Evolutionary conservation across 2,113 vertebrate species (phyloP).

Genomic region (Malurus elegans): DNA sequence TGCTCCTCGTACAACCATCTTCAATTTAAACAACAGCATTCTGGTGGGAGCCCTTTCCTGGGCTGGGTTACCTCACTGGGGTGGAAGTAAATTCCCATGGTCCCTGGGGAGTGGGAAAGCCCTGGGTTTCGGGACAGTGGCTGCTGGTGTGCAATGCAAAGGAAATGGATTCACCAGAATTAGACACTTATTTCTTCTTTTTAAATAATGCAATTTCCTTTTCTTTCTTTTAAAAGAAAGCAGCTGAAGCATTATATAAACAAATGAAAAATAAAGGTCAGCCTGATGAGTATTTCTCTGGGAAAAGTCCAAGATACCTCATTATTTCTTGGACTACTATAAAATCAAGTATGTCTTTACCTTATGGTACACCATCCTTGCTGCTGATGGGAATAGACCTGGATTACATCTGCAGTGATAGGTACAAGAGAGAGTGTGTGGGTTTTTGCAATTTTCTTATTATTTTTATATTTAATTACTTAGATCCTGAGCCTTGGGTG

Average conservation of each 20-base stretch:
- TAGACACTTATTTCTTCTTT: background rate
- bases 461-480: constrained; percentile 12
- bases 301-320: background rate
- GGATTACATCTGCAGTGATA: background rate
- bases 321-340: background rate
- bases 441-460: background rate
- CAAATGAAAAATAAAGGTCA: background rate
- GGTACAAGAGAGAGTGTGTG: background rate
- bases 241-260: background rate
- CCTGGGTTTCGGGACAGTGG: accelerated
- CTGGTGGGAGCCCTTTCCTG: accelerated
- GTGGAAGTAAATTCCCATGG: background rate
- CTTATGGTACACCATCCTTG: background rate
- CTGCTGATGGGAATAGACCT: background rate
- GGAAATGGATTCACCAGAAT: background rate
- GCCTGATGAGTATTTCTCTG: background rate
- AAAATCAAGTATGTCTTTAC: background rate
- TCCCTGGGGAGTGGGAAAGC: background rate
- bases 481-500: background rate
- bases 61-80: background rate
- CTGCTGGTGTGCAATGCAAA: background rate
- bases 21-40: background rate
- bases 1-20: background rate
- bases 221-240: background rate
- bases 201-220: background rate